phyloP scores from a whole-genome alignment of 2,888 invertebrate genomes.

The Spilosoma lubricipeda region DNA sequence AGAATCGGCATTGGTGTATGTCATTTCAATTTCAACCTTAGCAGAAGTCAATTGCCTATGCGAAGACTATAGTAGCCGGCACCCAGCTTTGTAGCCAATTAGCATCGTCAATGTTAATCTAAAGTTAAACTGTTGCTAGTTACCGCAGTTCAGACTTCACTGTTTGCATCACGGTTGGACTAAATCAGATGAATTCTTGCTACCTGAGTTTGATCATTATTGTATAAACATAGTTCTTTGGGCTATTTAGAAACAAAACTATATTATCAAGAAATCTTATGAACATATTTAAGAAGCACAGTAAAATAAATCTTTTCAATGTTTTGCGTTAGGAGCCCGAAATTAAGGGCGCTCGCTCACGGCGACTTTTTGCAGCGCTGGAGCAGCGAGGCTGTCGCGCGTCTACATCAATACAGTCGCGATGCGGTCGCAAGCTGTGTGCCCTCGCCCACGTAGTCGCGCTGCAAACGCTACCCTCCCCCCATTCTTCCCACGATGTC shows the following conservation, averaged over 20 bases:
- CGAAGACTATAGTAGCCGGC: background rate
- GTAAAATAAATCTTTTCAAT: background rate
- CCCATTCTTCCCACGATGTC: too few species aligned
- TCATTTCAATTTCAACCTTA: background rate
- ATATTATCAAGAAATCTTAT: background rate
- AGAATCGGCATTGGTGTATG: too few species aligned
- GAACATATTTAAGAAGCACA: background rate
- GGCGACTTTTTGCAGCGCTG: too few species aligned
- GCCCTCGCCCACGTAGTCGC: too few species aligned
- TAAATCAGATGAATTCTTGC: conserved; percentile 2
- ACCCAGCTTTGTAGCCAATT: background rate
- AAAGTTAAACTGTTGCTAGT: conserved; percentile 4
- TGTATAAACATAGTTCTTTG: too few species aligned
- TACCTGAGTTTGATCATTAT: background rate
- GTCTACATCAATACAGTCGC: too few species aligned
- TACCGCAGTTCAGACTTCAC: background rate
- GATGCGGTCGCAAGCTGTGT: too few species aligned
- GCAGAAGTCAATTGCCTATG: background rate
- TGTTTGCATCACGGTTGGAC: background rate
- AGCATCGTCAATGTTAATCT: conserved; percentile 13
- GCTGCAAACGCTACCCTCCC: too few species aligned
- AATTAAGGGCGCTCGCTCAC: too few species aligned
- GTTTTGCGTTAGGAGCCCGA: background rate
- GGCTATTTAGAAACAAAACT: background rate
- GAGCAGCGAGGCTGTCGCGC: too few species aligned